Conservation (phyloP, 2,888 invertebrate genomes). For the Ectropis crepuscularia region DNA sequence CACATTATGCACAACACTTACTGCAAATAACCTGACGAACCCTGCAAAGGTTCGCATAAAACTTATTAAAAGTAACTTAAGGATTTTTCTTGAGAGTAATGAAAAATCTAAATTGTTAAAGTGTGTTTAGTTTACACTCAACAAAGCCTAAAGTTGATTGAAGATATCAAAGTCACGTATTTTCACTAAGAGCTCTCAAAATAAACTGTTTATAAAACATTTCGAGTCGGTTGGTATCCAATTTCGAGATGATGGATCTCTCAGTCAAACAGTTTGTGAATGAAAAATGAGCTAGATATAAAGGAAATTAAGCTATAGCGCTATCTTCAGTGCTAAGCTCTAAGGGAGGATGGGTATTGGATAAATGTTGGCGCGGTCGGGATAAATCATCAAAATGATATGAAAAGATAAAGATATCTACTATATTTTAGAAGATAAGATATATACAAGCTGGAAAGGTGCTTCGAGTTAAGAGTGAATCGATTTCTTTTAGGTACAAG, state of each 20-base stretch:
- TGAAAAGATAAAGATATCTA: too few relatives aligned
- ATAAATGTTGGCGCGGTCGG: too few relatives aligned
- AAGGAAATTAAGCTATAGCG: conserved; percentile 17
- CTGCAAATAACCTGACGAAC: conserved; percentile 49
- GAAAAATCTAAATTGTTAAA: conserved; percentile 5
- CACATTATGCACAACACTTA: conserved; percentile 47
- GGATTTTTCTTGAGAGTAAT: conserved; percentile 10
- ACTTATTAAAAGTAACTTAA: conserved; percentile 22
- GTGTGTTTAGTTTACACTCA: conserved; percentile 21
- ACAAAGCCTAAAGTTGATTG: conserved; percentile 7
- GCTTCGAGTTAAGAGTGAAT: too few relatives aligned
- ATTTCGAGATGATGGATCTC: conserved; percentile 29
- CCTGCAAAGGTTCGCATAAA: conserved; percentile 37
- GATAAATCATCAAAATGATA: too few relatives aligned
- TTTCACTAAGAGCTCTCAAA: conserved; percentile 22
- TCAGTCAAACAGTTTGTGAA: conserved; percentile 19
- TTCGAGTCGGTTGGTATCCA: conserved; percentile 20
- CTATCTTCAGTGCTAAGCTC: conserved; percentile 1
- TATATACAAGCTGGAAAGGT: too few relatives aligned
- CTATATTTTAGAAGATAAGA: too few relatives aligned
- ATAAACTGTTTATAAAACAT: conserved; percentile 27
- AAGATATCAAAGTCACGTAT: conserved; percentile 23
- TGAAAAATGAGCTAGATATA: conserved; percentile 23
- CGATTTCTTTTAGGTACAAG: too few relatives aligned
- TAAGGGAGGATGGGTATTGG: not conserved